phyloP scores from a whole-genome alignment of 2,888 invertebrate species.

The Eupeodes luniger region DNA sequence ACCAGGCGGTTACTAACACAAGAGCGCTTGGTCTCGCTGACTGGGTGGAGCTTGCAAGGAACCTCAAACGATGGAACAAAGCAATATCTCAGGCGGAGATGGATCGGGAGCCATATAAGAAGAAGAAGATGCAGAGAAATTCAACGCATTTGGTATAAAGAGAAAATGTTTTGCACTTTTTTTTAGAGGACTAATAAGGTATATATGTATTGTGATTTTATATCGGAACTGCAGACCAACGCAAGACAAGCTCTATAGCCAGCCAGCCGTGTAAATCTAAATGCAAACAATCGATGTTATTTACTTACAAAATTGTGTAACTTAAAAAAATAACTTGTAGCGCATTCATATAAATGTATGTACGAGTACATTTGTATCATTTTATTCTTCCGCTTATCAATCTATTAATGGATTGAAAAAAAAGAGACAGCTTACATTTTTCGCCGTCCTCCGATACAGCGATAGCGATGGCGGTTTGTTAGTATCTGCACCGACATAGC shows the following conservation, averaged over 20 bases:
- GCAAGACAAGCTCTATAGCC: constrained; percentile 18
- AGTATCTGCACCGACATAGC: constrained; percentile 26
- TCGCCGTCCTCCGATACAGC: constrained; percentile 41
- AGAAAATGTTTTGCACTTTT: neutral
- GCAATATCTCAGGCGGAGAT: too few relatives aligned
- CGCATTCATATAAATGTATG: constrained; percentile 27
- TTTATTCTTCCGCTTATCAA: constrained; percentile 73
- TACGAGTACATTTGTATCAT: neutral
- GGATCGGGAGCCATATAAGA: too few relatives aligned
- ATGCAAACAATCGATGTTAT: constrained; percentile 33
- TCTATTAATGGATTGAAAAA: constrained; percentile 57
- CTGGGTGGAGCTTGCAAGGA: too few relatives aligned
- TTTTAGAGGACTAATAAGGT: neutral
- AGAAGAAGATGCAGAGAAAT: too few relatives aligned
- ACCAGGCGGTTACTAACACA: too few relatives aligned
- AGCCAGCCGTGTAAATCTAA: constrained; percentile 37
- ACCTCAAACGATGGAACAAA: too few relatives aligned
- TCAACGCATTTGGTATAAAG: too few relatives aligned
- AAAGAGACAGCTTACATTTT: constrained; percentile 33
- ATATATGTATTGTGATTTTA: neutral
- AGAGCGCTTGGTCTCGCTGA: too few relatives aligned
- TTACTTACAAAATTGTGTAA: constrained; percentile 49
- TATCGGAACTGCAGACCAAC: constrained; percentile 4
- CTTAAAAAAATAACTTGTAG: constrained; percentile 34
- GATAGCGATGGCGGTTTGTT: constrained; percentile 28